Base-by-base conservation (phyloP, 2,888 invertebrate species). In the Melanostoma mellinum region DNA sequence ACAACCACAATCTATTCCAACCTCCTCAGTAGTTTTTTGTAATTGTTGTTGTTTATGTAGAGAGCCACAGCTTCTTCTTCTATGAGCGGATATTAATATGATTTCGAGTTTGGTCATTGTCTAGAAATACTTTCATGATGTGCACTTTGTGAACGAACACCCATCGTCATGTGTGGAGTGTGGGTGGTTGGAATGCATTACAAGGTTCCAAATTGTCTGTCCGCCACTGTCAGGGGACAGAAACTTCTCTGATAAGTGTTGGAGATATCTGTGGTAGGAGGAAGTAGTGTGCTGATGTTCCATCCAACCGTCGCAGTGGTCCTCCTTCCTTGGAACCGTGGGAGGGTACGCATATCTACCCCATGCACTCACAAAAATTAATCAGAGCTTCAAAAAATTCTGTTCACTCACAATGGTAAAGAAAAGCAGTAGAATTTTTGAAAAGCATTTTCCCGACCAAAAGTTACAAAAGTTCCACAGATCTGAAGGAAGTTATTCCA, bases 141-240 rank as follows among this genome's bases (percentile, higher is more conserved):
- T 48, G 48, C 35, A 61, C 4, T 35, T 60, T 33, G 33, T 60
- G 30, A 32, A 10, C 5, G 8, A 0, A 6, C 1, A 8, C 20
- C 6, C 10, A 44, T 10, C 30, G 35, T 32, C 4, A 58, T n/a
- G n/a, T 42, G 32, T 42, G 30, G 6, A 8, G 38, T 50, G 52
- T 76, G 50, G 75, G 75, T 60, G 56, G 44, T 6, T 48, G 32
- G 46, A 55, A 50, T 67, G 67, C 58, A 58, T 52, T 20, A 20
- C 20, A n/a, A 38, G 68, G 60, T 44, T 63, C 6, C 61, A 35
- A 77, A 71, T 77, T 77, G 69, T 63, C 61, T 69, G 42, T 63
- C 71, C 60, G 53, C 53, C 42, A 67, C 63, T 79, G 63, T 71
- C 48, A 58, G 9, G 48, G 40, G 44, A 71, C 50, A 52, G 42